These are phyloP conservation scores for Glaucomys volans DNA, from an alignment of 2,113 vertebrate species.

Conservation along the genomic window DNA sequence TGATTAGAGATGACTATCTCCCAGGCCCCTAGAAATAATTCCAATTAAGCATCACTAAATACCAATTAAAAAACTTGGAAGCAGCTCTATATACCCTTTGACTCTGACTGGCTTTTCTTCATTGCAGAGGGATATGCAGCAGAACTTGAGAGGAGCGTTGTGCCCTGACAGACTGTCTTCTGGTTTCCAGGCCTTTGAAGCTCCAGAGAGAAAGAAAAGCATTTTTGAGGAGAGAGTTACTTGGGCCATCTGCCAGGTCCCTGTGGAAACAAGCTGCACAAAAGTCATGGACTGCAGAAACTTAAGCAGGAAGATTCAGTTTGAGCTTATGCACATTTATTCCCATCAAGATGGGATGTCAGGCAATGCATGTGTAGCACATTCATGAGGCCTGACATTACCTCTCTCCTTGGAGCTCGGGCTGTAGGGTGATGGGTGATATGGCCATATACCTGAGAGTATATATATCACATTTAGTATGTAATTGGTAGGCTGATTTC, in stretches of 20 bases:
- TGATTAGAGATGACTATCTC: constrained; percentile 62
- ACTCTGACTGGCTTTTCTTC: background rate
- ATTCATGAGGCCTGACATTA: background rate
- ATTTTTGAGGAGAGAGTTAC: background rate
- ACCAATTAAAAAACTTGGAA: constrained; percentile 58
- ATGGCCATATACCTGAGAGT: background rate
- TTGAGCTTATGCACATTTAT: background rate
- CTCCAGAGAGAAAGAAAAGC: background rate
- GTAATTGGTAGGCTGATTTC: background rate
- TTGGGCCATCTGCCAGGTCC: background rate
- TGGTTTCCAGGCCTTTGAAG: background rate
- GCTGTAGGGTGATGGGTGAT: background rate
- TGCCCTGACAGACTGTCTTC: background rate
- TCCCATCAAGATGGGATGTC: background rate
- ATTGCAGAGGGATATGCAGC: background rate
- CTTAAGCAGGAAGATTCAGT: background rate
- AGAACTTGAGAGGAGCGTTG: background rate
- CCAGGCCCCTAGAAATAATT: constrained; percentile 51
- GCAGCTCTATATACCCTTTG: background rate
- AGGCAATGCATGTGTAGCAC: fast-evolving
- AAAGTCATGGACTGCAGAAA: background rate
- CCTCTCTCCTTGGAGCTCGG: background rate
- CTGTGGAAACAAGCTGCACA: background rate
- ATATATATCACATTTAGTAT: background rate
- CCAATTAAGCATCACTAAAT: constrained; percentile 60